A percentile compares a stretch with the other conserved stretches of the same genome.
Evolutionary conservation across 2,888 invertebrate genomes (phyloP).

Genomic region (Aspidiotus rigidus): DNA sequence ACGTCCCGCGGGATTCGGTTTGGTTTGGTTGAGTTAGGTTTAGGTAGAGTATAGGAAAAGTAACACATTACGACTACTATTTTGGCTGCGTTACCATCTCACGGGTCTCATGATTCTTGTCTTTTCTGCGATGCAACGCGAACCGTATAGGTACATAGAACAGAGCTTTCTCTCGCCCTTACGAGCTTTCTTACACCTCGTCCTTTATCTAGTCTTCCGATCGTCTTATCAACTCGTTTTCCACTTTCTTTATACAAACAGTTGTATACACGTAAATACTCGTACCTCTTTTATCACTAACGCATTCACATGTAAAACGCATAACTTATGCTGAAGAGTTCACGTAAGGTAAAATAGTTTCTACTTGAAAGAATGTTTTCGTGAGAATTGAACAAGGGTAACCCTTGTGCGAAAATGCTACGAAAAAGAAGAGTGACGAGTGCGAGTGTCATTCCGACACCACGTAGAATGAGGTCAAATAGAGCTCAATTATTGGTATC

Average conservation of each 20-base stretch:
- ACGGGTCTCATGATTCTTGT: conserved; percentile 33
- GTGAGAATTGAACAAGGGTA: too few relatives aligned
- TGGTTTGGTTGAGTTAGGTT: conserved; percentile 19
- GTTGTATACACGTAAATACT: too few relatives aligned
- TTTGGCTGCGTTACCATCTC: conserved; percentile 33
- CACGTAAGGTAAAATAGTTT: too few relatives aligned
- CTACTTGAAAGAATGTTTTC: too few relatives aligned
- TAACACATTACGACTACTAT: conserved; percentile 30
- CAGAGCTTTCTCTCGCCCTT: background rate
- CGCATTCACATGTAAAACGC: background rate
- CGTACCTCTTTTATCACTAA: conserved; percentile 8
- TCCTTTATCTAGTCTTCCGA: conserved; percentile 18
- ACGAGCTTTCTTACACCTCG: conserved; percentile 6
- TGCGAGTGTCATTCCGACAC: too few relatives aligned
- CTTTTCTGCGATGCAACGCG: conserved; percentile 10
- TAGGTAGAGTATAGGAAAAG: conserved; percentile 28
- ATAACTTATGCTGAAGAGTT: too few relatives aligned
- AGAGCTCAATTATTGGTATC: too few relatives aligned
- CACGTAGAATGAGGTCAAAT: too few relatives aligned
- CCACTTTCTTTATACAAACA: conserved; percentile 19
- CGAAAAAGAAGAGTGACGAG: too few relatives aligned
- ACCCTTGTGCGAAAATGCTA: too few relatives aligned
- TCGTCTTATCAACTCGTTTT: conserved; percentile 27
- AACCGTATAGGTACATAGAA: background rate
- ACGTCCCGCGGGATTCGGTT: conserved; percentile 24